Evolutionary conservation across 2,888 invertebrate species (phyloP), one percentile per base, ranked within the genome.

Genomic region (Lepidonotus clava): DNA sequence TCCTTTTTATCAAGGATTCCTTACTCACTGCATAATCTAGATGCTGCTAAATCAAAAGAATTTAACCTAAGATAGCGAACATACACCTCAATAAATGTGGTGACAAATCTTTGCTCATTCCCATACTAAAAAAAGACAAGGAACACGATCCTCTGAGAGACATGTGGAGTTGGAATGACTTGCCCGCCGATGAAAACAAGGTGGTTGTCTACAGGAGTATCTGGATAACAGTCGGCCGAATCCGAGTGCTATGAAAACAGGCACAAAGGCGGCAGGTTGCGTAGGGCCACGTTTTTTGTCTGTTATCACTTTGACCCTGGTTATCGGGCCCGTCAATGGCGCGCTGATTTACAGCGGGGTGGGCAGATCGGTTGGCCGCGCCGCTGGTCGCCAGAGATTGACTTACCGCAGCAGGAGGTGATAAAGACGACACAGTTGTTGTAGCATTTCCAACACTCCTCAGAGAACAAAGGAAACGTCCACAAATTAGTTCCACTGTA

Each of bases 251-350:
- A 61, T 5, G 61, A 61, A 61, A 61, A 61, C 61, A 61, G 61
- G 61, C 61, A 61, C 56, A 56, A 2, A 61, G 24, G 61, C 2
- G 28, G 61, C 2, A 53, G 28, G 61, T 61, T 61, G 24, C 61
- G 61, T 28, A 24, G 61, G 61, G 21, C 24, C 28, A 24, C 2
- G 21, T 61, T 56, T 61, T 61, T 61, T 61, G 61, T 61, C 61
- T 61, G 61, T 61, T 61, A 61, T 61, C 61, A 61, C 61, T 61
- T 61, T 61, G 61, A 61, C 61, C 61, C 14, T 24, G 61, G 61
- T 32, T 61, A 61, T 61, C 61, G 11, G 28, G 21, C 28, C 61
- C 61, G 61, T 61, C 61, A 61, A 61, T 11, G 5, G 61, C n/a
- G 61, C 24, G 61, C 28, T 61, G 61, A 61, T 61, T 61, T 61